These are phyloP conservation scores for Eupithecia abbreviata DNA, from an alignment of 2,888 invertebrate species.

Conservation along the genomic window DNA sequence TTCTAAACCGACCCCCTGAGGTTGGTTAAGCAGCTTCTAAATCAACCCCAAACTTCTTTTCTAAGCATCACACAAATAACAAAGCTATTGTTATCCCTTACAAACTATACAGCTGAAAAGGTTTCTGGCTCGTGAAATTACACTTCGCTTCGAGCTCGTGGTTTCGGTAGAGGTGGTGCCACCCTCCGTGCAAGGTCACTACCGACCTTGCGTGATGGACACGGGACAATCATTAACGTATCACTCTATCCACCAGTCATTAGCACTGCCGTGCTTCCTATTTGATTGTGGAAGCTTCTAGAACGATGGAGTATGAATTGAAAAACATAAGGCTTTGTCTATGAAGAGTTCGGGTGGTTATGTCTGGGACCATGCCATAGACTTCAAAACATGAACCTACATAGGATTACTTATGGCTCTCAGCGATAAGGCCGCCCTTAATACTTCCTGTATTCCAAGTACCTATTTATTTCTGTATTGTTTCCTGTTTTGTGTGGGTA, in stretches of 20 bases:
- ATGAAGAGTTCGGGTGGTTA: background rate
- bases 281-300: slow-evolving; percentile 7
- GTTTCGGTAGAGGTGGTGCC: slow-evolving; percentile 45
- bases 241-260: slow-evolving; percentile 51
- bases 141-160: slow-evolving; percentile 40
- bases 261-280: slow-evolving; percentile 32
- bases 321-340: background rate
- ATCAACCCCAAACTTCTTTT: too few species aligned
- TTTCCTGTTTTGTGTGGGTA: too few species aligned
- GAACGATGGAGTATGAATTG: background rate
- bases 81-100: background rate
- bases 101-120: background rate
- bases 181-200: slow-evolving; percentile 63
- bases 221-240: slow-evolving; percentile 53
- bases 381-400: too few species aligned
- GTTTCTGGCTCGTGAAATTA: slow-evolving; percentile 19
- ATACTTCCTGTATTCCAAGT: too few species aligned
- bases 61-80: background rate
- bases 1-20: too few species aligned
- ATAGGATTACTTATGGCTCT: too few species aligned
- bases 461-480: too few species aligned
- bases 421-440: too few species aligned
- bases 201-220: slow-evolving; percentile 63
- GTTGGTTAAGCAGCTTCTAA: too few species aligned
- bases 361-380: background rate